Evolutionary conservation across 2,888 invertebrate genomes (phyloP).

Genomic region (Minunthozetes semirufus): DNA sequence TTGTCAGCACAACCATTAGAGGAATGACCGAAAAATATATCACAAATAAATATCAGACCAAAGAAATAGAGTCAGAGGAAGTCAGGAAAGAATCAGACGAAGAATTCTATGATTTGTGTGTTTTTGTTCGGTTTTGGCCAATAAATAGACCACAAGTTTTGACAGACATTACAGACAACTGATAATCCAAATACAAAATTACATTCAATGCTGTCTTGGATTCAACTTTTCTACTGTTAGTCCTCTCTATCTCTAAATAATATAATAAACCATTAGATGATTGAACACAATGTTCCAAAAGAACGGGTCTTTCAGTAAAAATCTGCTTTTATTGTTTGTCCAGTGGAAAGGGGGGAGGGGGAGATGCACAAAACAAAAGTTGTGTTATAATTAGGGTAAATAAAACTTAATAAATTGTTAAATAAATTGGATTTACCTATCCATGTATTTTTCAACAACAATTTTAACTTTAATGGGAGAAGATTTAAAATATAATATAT

Average conservation of each 20-base stretch:
- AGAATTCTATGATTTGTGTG: slow-evolving; percentile 2
- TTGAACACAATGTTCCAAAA: too few species aligned
- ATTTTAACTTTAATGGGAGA: too few species aligned
- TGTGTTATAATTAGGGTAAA: too few species aligned
- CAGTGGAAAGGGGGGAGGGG: too few species aligned
- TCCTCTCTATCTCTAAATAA: neutral
- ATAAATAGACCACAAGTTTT: slow-evolving; percentile 3
- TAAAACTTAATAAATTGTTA: too few species aligned
- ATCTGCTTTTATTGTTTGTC: too few species aligned
- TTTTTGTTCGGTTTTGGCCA: neutral
- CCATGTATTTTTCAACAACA: too few species aligned
- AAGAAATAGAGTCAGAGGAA: neutral
- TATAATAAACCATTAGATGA: slow-evolving; percentile 9
- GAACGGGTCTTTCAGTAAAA: too few species aligned
- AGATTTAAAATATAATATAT: too few species aligned
- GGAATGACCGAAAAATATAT: neutral
- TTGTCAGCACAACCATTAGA: neutral
- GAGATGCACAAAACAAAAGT: too few species aligned
- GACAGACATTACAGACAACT: neutral
- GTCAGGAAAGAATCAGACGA: neutral
- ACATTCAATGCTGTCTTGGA: neutral
- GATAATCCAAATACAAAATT: slow-evolving; percentile 5
- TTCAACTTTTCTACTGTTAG: neutral
- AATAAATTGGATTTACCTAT: too few species aligned
- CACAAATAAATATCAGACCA: neutral